These are phyloP conservation scores for Centruroides vittatus DNA, from an alignment of 1,140 invertebrate genomes.

Conservation along the genomic window DNA sequence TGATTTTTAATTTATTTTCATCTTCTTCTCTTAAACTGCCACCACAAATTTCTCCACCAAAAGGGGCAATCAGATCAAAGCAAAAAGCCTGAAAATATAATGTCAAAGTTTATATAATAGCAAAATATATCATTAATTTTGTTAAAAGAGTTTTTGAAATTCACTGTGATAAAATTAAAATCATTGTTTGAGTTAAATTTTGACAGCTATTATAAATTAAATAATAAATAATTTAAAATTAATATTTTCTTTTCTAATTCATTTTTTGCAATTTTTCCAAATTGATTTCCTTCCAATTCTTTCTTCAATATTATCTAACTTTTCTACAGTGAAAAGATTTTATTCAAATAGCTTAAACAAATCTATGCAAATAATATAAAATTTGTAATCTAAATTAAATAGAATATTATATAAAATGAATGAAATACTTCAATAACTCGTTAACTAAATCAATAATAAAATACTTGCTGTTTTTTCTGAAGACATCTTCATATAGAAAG, in stretches of 20 bases:
- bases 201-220: too few relatives aligned
- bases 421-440: neutral
- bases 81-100: constrained; percentile 45
- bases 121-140: neutral
- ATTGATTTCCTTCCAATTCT: too few relatives aligned
- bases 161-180: constrained; percentile 3
- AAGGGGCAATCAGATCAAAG: constrained; percentile 72
- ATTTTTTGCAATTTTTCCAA: too few relatives aligned
- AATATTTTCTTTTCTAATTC: too few relatives aligned
- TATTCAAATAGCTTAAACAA: too few relatives aligned
- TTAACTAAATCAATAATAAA: neutral
- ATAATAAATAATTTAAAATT: too few relatives aligned
- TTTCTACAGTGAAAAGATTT: too few relatives aligned
- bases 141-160: constrained; percentile 2
- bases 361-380: too few relatives aligned
- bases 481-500: constrained; percentile 82
- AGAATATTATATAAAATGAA: too few relatives aligned
- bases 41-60: constrained; percentile 82
- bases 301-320: too few relatives aligned
- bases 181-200: neutral
- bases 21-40: constrained; percentile 82
- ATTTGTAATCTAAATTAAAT: too few relatives aligned
- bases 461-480: constrained; percentile 39
- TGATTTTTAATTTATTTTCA: constrained; percentile 40
- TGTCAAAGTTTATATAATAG: neutral